Evolutionary conservation across 2,797 vertebrate genomes (phyloP), one percentile per base, ranked within the genome.

Genomic region (Periophthalmus magnuspinnatus): DNA sequence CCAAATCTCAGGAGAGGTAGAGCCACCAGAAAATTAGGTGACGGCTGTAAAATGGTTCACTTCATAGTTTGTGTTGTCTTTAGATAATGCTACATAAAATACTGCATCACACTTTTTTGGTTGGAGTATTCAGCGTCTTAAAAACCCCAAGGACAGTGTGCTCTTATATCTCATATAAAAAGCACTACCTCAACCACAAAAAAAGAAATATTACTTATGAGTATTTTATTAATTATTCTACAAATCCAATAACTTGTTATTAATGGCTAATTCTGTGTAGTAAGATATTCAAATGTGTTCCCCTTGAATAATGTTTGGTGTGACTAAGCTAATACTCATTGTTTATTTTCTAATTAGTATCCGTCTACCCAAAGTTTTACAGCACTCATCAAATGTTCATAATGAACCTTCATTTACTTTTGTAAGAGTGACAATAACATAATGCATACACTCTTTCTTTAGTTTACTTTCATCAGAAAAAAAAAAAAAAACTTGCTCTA

Each of bases 1-100:
- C 38, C 3, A 74, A 75, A 78, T 78, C 63, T 72, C 38, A 76
- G 19, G 54, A 28, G 16, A 67, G 69, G 74, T 55, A 75, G 77
- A 74, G 1, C 7, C 32, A 71, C 36, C 59, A 47, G 65, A 54
- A 79, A 79, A 45, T 41, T 84, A 77, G 34, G 22, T 60, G 10
- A 71, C 17, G 50, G 77, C 32, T 17, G 54, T 22, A 17, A 6
- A 6, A 58, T 17, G 16, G 14, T 57, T 32, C 22, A 5, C 55
- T 24, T 57, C 14, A 28, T 57, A 14, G 11, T 28, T 5, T 57
- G 11, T 32, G 22, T 17, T 16, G 24, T 16, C 24, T 4, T 13
- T 41, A 41, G 10, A 13, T 41, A 13, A 41, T 13, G 13, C 41
- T 45, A 45, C 45, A 45, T 45, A 13, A 16, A 45, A 45, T 45